These are phyloP conservation scores for Eumerus sabulonum DNA, from an alignment of 2,888 invertebrate species.

Conservation along the genomic window DNA sequence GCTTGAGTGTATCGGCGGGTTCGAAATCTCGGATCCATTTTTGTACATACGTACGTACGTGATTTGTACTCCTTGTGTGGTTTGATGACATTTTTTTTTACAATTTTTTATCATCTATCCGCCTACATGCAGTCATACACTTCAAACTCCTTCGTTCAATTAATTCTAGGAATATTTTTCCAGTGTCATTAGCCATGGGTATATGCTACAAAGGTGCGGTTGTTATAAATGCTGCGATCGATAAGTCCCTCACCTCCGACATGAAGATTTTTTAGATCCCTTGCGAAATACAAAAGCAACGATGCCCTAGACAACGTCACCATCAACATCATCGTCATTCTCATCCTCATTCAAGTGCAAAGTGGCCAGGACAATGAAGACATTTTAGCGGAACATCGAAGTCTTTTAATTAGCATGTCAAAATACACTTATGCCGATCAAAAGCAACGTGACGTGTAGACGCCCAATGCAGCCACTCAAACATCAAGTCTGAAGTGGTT, in stretches of 20 bases:
- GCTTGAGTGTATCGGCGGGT: slow-evolving; percentile 49
- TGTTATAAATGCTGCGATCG: slow-evolving; percentile 18
- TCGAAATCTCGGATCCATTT: slow-evolving; percentile 57
- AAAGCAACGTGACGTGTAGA: slow-evolving; percentile 58
- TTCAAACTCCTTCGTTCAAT: slow-evolving; percentile 31
- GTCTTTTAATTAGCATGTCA: slow-evolving; percentile 78
- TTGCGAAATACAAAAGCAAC: slow-evolving; percentile 9
- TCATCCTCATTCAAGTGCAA: slow-evolving; percentile 34
- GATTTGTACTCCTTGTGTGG: slow-evolving; percentile 61
- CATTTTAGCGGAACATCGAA: slow-evolving; percentile 72
- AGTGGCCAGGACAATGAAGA: slow-evolving; percentile 39
- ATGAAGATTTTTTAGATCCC: neutral
- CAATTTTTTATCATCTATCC: slow-evolving; percentile 64
- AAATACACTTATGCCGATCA: slow-evolving; percentile 69
- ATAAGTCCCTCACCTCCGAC: neutral
- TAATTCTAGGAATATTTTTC: slow-evolving; percentile 42
- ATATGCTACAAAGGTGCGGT: slow-evolving; percentile 41
- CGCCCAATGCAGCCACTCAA: slow-evolving; percentile 62
- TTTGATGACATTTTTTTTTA: slow-evolving; percentile 31
- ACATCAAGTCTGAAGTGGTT: slow-evolving; percentile 59
- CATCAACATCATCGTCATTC: neutral
- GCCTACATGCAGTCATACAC: slow-evolving; percentile 41
- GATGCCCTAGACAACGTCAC: neutral
- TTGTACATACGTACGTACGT: slow-evolving; percentile 59
- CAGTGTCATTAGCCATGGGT: slow-evolving; percentile 22